A percentile compares a stretch with the other conserved stretches of the same genome.
Evolutionary conservation across 2,888 invertebrate species (phyloP).

Genomic region (Willowsia nigromaculata): DNA sequence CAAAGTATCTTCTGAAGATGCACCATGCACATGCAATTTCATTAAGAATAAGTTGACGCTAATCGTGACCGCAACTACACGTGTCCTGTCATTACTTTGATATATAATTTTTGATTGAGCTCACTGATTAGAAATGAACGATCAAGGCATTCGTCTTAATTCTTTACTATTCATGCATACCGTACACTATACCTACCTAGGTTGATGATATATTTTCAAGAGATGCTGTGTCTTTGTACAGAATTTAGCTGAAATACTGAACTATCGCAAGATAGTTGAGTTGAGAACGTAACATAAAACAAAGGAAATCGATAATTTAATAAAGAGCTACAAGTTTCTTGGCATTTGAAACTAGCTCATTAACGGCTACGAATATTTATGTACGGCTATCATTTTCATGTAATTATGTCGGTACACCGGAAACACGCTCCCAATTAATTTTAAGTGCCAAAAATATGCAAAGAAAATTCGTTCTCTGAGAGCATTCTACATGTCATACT

Average conservation of each 20-base stretch:
- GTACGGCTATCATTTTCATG: background rate
- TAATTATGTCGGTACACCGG: slow-evolving; percentile 14
- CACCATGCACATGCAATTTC: slow-evolving; percentile 40
- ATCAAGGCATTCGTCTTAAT: background rate
- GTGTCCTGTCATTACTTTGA: slow-evolving; percentile 45
- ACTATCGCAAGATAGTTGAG: background rate
- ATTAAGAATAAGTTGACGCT: background rate
- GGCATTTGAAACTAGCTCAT: slow-evolving; percentile 30
- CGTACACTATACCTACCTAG: background rate
- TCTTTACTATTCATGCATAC: background rate
- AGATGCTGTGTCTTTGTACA: too few species aligned
- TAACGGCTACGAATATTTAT: background rate
- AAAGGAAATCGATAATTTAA: slow-evolving; percentile 26
- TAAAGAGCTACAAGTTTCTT: background rate
- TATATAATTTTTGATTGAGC: slow-evolving; percentile 33
- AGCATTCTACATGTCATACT: background rate
- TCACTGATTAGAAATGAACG: slow-evolving; percentile 5
- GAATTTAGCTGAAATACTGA: too few species aligned
- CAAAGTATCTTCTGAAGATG: slow-evolving; percentile 36
- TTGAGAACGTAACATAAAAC: background rate
- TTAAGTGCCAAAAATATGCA: background rate
- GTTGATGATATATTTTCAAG: background rate
- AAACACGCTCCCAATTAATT: slow-evolving; percentile 27
- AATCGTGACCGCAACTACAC: slow-evolving; percentile 51
- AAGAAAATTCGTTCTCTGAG: background rate